Evolutionary conservation across 2,888 invertebrate genomes (phyloP).

Genomic region (Ichneumoninae sp.): DNA sequence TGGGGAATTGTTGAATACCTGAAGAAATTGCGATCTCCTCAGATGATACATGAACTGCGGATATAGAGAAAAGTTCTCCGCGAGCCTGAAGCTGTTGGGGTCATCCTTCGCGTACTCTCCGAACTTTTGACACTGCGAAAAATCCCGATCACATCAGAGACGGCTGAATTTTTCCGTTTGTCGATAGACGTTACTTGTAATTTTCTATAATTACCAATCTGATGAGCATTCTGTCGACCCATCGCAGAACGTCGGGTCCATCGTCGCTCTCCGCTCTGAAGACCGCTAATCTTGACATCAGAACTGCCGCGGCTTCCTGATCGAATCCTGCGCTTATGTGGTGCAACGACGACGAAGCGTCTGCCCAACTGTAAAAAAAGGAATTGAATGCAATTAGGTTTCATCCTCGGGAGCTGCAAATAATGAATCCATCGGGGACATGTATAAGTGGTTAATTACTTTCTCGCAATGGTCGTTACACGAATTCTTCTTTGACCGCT

Average conservation of each 20-base stretch:
- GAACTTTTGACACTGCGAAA: slow-evolving; percentile 97
- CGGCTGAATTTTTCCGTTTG: background rate
- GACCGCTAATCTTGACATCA: slow-evolving; percentile 98
- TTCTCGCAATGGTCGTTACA: slow-evolving; percentile 98
- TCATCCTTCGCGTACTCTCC: slow-evolving; percentile 99
- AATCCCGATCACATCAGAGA: slow-evolving; percentile 32
- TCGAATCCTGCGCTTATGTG: slow-evolving; percentile 98
- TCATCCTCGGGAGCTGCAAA: background rate
- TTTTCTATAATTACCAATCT: slow-evolving; percentile 89
- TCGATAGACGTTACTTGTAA: background rate
- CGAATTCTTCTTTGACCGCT: slow-evolving; percentile 97
- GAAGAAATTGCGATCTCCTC: slow-evolving; percentile 98
- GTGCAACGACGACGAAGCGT: slow-evolving; percentile 94
- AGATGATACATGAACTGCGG: slow-evolving; percentile 99
- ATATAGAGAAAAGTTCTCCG: slow-evolving; percentile 98
- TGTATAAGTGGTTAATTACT: slow-evolving; percentile 86
- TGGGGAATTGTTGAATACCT: slow-evolving; percentile 99
- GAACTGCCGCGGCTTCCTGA: slow-evolving; percentile 98
- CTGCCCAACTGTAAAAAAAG: slow-evolving; percentile 92
- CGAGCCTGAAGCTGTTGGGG: slow-evolving; percentile 97
- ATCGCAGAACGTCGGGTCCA: slow-evolving; percentile 98
- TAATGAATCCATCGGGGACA: background rate
- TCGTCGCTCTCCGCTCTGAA: slow-evolving; percentile 98
- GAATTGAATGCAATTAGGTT: background rate
- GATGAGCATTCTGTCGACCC: slow-evolving; percentile 99